Base-by-base conservation (phyloP, 2,113 vertebrate genomes). In the Pseudopodoces humilis region DNA sequence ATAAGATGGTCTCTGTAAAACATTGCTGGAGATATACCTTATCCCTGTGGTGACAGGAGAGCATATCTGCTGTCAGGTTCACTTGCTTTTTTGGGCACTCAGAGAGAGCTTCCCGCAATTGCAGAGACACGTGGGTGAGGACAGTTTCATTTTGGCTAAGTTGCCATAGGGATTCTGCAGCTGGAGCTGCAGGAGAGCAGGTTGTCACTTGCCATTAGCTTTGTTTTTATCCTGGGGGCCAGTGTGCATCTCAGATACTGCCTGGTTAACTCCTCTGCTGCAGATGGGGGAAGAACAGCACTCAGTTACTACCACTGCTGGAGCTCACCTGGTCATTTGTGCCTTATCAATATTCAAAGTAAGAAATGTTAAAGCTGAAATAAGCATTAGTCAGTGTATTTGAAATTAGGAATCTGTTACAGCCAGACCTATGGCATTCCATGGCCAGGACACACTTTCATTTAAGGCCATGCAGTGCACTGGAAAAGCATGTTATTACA, bases 161-260 rank as follows among this genome's bases (percentile, higher is more conserved):
- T 90, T 94, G 92, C 85, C 90, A 94, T 83, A 92, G 87, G 87
- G 55, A 95, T 77, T 80, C 71, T 96, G 90, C 93, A 88, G 83
- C 94, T 85, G 87, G 82, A 95, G 93, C 83, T 92, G 80, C 60
- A 69, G 85, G 63, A 93, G 72, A 93, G 88, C 72, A 92, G 55
- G 83, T 39, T 95, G 90, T 90, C 90, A 72, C 90, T 94, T 94
- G 88, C 50, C 64, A 67, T 95, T 86, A 94, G 76, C 86, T 93
- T 86, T 74, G 71, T 86, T 95, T 96, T 71, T 46, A 78, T 95
- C 47, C 50, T 59, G 10, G 0, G 0, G 68, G 43, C 41, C 79
- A 53, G 50, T 33, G 30, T 33, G 31, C 30, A 41, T 77, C 71
- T 81, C 65, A n/a, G 64, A 74, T 12, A 78, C 31, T 3, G 17